phyloP scores from a whole-genome alignment of 35 echinoderm and acorn worm genomes.

The Ophioderma brevispina region DNA sequence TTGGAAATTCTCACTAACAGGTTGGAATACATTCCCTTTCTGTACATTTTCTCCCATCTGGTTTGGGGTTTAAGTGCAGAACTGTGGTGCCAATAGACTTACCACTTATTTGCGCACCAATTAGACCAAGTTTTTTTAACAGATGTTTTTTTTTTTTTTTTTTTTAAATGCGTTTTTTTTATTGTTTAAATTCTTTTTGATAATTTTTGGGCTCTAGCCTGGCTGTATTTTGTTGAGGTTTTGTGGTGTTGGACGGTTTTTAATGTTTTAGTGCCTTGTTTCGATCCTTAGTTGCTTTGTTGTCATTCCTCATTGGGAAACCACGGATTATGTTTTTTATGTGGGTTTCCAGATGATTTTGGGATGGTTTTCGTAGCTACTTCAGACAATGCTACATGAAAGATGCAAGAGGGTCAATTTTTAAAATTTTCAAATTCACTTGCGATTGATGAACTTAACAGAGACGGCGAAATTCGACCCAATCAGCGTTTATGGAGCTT shows the following conservation, averaged over 20 bases:
- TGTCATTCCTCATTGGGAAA: neutral
- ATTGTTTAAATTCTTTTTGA: neutral
- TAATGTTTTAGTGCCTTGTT: neutral
- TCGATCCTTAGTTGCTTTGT: no score
- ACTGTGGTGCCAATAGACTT: neutral
- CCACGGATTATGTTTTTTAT: neutral
- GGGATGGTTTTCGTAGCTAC: neutral
- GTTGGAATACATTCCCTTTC: neutral
- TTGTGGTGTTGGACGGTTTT: neutral
- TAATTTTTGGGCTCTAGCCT: neutral
- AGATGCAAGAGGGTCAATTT: neutral
- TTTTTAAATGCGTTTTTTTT: no score
- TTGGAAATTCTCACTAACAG: neutral
- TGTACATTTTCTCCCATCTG: neutral
- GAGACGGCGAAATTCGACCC: neutral
- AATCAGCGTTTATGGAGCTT: neutral
- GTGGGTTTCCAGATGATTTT: neutral
- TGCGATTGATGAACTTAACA: neutral
- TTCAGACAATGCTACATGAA: no score
- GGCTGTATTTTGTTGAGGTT: neutral
- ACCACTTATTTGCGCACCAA: neutral
- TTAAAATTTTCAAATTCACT: neutral
- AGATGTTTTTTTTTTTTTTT: no score
- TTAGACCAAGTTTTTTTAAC: neutral
- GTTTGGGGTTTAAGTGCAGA: neutral